Percentiles rank a stretch among this genome's conserved stretches.
Evolutionary conservation across 2,888 invertebrate species (phyloP).

Genomic region (Drosophila colorata): DNA sequence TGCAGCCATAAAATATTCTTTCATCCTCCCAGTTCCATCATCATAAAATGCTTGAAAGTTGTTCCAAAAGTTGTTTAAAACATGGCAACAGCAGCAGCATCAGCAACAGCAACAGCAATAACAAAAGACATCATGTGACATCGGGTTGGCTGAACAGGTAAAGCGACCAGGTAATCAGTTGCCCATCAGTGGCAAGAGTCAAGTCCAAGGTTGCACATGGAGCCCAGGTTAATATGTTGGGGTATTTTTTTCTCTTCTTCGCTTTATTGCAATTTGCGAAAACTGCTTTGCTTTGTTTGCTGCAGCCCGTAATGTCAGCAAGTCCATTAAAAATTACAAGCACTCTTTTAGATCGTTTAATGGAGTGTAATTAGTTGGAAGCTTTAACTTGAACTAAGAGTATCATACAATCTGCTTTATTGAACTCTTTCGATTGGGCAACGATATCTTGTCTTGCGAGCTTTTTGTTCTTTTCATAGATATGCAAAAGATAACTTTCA

Average conservation of each 20-base stretch:
- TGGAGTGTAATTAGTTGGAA: background rate
- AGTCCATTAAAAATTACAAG: slow-evolving; percentile 42
- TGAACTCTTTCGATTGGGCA: background rate
- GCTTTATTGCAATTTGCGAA: slow-evolving; percentile 31
- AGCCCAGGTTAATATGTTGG: slow-evolving; percentile 34
- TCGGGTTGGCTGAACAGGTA: slow-evolving; percentile 20
- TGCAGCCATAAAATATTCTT: slow-evolving; percentile 26
- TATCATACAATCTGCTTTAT: background rate
- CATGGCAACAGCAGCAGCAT: slow-evolving; percentile 33
- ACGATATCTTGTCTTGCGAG: background rate
- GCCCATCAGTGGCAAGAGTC: slow-evolving; percentile 49
- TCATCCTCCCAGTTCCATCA: slow-evolving; percentile 30
- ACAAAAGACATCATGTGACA: slow-evolving; percentile 49
- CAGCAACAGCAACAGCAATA: slow-evolving; percentile 27
- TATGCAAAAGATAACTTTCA: background rate
- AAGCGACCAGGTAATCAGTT: slow-evolving; percentile 22
- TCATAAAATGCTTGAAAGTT: slow-evolving; percentile 68
- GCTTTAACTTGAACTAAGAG: background rate
- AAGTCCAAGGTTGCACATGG: slow-evolving; percentile 69
- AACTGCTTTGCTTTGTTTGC: slow-evolving; percentile 15
- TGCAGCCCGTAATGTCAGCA: slow-evolving; percentile 20
- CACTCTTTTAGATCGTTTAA: slow-evolving; percentile 4
- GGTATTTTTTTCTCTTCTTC: background rate
- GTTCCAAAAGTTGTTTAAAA: slow-evolving; percentile 63
- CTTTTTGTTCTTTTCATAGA: slow-evolving; percentile 4